These are phyloP conservation scores for Ceryle rudis DNA, from an alignment of 2,797 vertebrate genomes.

Conservation along the genomic window DNA sequence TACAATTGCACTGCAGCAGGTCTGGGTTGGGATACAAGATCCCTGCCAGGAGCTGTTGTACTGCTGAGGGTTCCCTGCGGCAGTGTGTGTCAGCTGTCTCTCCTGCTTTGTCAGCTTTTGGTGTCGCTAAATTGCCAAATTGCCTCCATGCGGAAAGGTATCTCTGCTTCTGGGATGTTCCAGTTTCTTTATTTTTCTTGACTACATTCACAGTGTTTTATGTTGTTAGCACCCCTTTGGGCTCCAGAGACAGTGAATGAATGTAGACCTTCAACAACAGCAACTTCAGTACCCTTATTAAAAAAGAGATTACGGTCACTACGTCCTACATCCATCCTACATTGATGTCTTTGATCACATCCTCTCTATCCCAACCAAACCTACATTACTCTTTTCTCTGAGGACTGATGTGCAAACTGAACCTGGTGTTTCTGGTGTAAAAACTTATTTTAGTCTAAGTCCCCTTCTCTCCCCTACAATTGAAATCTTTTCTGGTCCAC, in stretches of 20 bases:
- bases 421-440: neutral
- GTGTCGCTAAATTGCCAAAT: neutral
- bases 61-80: neutral
- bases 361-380: neutral
- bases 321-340: neutral
- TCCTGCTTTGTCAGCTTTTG: constrained; percentile 4
- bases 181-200: neutral
- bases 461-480: neutral
- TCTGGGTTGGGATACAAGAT: neutral
- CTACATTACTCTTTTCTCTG: neutral
- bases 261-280: neutral
- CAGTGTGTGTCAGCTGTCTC: neutral
- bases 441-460: neutral
- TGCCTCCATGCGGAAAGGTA: neutral
- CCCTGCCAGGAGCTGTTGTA: constrained; percentile 3
- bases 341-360: neutral
- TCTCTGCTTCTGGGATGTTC: neutral
- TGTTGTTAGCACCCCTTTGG: neutral
- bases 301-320: neutral
- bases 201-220: neutral
- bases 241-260: neutral
- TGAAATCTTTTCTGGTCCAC: neutral
- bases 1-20: neutral
- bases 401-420: neutral
- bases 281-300: neutral